Evolutionary conservation across 2,113 vertebrate genomes (phyloP).

Genomic region (Calcarius ornatus): DNA sequence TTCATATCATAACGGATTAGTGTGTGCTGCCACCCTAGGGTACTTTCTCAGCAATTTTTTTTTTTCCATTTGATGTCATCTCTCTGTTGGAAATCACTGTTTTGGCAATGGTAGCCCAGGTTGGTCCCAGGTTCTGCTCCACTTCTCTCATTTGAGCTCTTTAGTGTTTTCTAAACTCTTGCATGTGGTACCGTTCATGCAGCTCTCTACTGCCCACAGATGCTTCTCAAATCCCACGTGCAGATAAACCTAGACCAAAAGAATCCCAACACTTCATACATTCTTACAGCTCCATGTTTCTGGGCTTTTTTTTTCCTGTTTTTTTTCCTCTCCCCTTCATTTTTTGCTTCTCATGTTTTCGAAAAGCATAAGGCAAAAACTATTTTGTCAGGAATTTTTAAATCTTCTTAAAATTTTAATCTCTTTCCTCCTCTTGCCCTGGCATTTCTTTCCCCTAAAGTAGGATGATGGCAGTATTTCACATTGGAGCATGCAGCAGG

Average conservation of each 20-base stretch:
- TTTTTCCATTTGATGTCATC: not conserved
- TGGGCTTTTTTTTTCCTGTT: not conserved
- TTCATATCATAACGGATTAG: not conserved
- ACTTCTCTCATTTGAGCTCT: not conserved
- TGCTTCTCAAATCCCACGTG: not conserved
- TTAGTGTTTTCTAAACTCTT: not conserved
- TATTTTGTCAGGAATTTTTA: not conserved
- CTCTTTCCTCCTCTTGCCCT: not conserved
- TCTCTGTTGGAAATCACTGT: not conserved
- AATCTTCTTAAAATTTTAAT: conserved; percentile 9
- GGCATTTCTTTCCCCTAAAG: not conserved
- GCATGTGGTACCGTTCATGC: not conserved
- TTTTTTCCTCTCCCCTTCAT: not conserved
- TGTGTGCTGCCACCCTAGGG: not conserved
- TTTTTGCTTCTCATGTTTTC: not conserved
- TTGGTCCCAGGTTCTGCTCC: not conserved
- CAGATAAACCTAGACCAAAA: not conserved
- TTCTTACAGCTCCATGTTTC: not conserved
- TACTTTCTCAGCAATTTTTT: not conserved
- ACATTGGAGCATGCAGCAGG: not conserved
- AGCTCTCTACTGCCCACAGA: not conserved
- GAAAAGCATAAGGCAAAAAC: not conserved
- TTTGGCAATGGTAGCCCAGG: not conserved
- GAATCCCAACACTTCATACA: not conserved
- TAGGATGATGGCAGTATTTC: not conserved